Percentiles rank a stretch among this genome's conserved stretches.
Conservation (phyloP, 2,113 vertebrate species). For the Trichechus manatus region DNA sequence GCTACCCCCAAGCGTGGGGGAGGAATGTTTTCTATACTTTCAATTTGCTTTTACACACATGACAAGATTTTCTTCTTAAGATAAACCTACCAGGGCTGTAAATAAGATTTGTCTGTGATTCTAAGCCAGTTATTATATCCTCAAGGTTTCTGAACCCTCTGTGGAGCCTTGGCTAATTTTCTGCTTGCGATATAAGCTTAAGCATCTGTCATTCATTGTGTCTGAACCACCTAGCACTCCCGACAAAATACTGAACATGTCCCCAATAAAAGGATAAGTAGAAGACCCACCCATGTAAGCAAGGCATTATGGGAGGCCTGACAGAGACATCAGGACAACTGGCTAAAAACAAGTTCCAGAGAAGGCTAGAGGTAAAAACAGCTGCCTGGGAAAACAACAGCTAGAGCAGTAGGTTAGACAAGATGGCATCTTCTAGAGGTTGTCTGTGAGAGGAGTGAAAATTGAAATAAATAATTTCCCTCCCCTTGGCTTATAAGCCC, state of each 20-base stretch:
- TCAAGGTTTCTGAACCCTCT: neutral
- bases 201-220: neutral
- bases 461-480: neutral
- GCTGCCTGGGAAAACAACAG: neutral
- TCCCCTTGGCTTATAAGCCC: neutral
- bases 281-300: neutral
- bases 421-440: neutral
- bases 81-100: neutral
- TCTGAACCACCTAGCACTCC: neutral
- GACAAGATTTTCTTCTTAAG: neutral
- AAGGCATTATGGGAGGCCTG: neutral
- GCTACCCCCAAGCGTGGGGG: neutral
- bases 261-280: neutral
- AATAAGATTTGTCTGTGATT: neutral
- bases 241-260: neutral
- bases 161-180: neutral
- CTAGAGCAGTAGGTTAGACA: neutral
- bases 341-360: neutral
- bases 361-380: neutral
- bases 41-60: neutral
- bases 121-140: neutral
- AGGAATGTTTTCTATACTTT: neutral
- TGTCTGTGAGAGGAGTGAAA: neutral
- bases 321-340: neutral
- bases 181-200: neutral